A percentile compares a stretch with the other conserved stretches of the same genome.
phyloP scores from a whole-genome alignment of 2,797 vertebrate genomes.

The Aselliscus stoliczkanus region DNA sequence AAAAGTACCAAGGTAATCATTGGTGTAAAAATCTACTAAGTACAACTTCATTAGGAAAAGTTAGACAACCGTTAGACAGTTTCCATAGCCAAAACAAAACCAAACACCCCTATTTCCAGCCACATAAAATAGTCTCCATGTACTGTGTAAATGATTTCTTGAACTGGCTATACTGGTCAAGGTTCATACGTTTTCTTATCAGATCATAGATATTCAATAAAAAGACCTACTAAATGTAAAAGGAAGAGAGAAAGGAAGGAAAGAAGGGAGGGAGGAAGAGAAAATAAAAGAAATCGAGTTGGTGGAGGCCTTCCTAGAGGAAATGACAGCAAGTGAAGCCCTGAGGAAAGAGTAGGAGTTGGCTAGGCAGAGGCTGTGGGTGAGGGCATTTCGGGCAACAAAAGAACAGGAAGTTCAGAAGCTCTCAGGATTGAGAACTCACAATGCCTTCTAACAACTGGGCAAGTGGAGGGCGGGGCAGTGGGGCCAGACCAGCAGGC shows the following conservation, averaged over 20 bases:
- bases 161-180: background rate
- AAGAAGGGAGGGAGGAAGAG: too few species aligned
- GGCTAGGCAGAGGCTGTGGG: background rate
- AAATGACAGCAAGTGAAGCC: background rate
- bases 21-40: background rate
- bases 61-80: background rate
- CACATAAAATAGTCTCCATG: background rate
- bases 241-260: background rate
- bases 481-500: background rate
- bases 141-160: background rate
- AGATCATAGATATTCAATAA: background rate
- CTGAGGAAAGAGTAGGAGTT: background rate
- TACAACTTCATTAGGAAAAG: background rate
- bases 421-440: background rate
- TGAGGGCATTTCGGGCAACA: background rate
- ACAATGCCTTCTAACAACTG: background rate
- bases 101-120: background rate
- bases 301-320: background rate
- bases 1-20: background rate
- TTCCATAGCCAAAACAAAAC: background rate
- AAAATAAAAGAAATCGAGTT: background rate
- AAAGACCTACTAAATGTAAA: background rate
- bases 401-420: background rate
- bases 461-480: accelerated
- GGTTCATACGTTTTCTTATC: background rate